These are phyloP conservation scores for Temnothorax rugatulus DNA, from an alignment of 2,888 invertebrate species.

Conservation along the genomic window DNA sequence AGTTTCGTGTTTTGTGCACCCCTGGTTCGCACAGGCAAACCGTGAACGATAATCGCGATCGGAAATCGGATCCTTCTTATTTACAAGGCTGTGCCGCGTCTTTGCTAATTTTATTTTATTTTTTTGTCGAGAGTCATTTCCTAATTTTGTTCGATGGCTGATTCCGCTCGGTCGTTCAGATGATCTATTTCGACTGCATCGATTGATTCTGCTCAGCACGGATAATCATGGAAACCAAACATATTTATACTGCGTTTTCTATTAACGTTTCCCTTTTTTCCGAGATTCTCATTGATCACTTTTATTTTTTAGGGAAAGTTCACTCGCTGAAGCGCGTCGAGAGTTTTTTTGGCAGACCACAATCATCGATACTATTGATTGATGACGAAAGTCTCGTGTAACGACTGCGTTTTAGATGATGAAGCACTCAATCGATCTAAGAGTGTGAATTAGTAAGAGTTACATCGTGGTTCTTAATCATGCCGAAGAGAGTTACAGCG, in stretches of 20 bases:
- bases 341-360: constrained; percentile 23
- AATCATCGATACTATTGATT: constrained; percentile 5
- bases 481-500: constrained; percentile 53
- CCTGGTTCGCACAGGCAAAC: neutral
- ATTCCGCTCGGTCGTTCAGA: neutral
- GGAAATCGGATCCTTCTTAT: constrained; percentile 19
- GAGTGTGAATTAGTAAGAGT: constrained; percentile 48
- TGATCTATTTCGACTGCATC: neutral
- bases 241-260: neutral
- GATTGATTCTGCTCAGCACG: neutral
- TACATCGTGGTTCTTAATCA: constrained; percentile 47
- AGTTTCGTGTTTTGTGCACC: constrained; percentile 15
- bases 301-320: neutral
- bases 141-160: neutral
- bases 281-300: neutral
- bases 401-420: constrained; percentile 38
- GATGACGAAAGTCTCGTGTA: constrained; percentile 23
- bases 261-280: neutral
- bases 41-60: neutral
- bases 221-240: constrained; percentile 5
- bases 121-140: neutral
- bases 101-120: neutral
- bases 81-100: constrained; percentile 33
- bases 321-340: neutral
- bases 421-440: constrained; percentile 40